Conservation (phyloP, 2,888 invertebrate species). For the Coleophora deauratella region DNA sequence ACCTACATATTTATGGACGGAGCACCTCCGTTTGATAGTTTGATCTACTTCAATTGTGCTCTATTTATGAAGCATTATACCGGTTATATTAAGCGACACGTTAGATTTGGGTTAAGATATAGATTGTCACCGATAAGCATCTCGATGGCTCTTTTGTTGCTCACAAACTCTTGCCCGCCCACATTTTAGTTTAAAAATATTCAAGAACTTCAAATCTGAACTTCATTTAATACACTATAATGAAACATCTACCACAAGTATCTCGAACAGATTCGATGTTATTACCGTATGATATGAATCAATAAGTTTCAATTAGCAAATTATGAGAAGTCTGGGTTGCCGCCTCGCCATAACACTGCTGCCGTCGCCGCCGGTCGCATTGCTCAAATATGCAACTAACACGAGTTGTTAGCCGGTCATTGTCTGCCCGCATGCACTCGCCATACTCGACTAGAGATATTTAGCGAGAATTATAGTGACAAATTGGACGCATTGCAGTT, state of each 20-base stretch:
- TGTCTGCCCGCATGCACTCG: slow-evolving; percentile 37
- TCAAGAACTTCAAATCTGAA: too few species aligned
- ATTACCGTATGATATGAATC: slow-evolving; percentile 20
- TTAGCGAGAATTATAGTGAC: slow-evolving; percentile 21
- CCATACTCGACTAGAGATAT: slow-evolving; percentile 9
- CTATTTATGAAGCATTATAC: slow-evolving; percentile 37
- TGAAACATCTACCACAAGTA: too few species aligned
- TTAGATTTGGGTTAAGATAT: slow-evolving; percentile 31
- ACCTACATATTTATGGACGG: too few species aligned
- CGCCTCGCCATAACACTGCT: slow-evolving; percentile 13
- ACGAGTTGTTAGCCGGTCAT: slow-evolving; percentile 36
- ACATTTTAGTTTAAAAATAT: too few species aligned
- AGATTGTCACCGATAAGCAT: slow-evolving; percentile 19
- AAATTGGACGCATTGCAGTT: slow-evolving; percentile 24
- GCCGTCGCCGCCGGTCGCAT: slow-evolving; percentile 7
- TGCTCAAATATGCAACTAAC: slow-evolving; percentile 33
- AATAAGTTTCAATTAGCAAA: slow-evolving; percentile 41
- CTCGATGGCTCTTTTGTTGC: slow-evolving; percentile 11
- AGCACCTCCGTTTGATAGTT: slow-evolving; percentile 2
- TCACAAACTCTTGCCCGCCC: too few species aligned
- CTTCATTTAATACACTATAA: too few species aligned
- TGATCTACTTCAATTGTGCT: slow-evolving; percentile 30
- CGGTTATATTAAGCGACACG: slow-evolving; percentile 26
- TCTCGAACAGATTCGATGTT: too few species aligned
- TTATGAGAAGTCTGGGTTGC: slow-evolving; percentile 23